These are phyloP conservation scores for Theretra japonica DNA, from an alignment of 2,888 invertebrate genomes.

Conservation along the genomic window DNA sequence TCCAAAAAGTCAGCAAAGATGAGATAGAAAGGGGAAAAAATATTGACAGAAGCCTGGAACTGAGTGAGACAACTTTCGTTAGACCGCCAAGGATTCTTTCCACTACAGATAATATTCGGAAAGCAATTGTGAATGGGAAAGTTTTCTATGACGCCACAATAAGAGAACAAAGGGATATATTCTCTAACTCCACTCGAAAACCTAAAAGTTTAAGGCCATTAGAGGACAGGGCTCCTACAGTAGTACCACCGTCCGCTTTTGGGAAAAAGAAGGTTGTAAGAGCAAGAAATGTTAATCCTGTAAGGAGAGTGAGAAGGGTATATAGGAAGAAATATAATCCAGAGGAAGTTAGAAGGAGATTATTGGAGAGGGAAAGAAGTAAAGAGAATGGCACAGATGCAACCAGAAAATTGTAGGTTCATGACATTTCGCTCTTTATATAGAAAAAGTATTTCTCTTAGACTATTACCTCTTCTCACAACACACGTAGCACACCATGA, in stretches of 20 bases:
- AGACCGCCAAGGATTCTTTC: constrained; percentile 73
- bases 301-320: constrained; percentile 75
- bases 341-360: constrained; percentile 79
- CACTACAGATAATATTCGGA: constrained; percentile 75
- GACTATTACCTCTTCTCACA: background rate
- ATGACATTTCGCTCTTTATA: background rate
- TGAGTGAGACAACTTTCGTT: constrained; percentile 76
- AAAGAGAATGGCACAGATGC: constrained; percentile 47
- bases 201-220: constrained; percentile 47
- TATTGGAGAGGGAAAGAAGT: constrained; percentile 71
- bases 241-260: constrained; percentile 49
- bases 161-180: constrained; percentile 69
- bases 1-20: constrained; percentile 76
- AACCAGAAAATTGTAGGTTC: constrained; percentile 33
- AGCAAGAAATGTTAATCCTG: constrained; percentile 69
- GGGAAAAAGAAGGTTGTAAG: constrained; percentile 66
- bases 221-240: constrained; percentile 52
- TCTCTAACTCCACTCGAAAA: constrained; percentile 60
- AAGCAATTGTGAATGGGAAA: constrained; percentile 78
- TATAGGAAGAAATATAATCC: constrained; percentile 80
- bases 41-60: constrained; percentile 73
- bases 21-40: constrained; percentile 70
- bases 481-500: too few species aligned
- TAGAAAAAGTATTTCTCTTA: background rate
- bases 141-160: constrained; percentile 79